Conservation (phyloP, 2,888 invertebrate genomes). For the Cryptocheilus praepositus region DNA sequence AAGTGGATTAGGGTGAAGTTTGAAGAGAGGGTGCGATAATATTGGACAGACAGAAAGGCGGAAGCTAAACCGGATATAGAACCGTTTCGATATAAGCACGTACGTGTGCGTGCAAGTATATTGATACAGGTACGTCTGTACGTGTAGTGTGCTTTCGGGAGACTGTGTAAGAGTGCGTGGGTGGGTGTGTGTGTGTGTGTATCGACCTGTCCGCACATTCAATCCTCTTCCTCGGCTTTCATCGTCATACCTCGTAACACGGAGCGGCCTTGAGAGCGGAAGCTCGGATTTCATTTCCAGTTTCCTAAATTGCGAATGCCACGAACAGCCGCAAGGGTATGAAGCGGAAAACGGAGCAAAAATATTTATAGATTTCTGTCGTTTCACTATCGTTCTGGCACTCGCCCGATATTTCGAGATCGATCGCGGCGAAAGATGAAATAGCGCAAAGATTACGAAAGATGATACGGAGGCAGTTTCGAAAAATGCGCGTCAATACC, state of each 20-base stretch:
- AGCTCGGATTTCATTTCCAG: conserved; percentile 25
- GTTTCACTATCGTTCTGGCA: no score
- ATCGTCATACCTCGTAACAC: conserved; percentile 13
- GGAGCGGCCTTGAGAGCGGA: conserved; percentile 19
- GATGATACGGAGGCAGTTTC: no score
- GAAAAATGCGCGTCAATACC: no score
- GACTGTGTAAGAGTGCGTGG: background rate
- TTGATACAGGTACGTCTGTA: background rate
- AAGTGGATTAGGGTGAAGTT: conserved; percentile 23
- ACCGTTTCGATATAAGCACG: background rate
- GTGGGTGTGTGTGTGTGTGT: no score
- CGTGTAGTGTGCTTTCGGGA: background rate
- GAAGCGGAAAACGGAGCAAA: no score
- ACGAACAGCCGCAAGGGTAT: background rate
- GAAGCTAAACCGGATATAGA: conserved; percentile 1
- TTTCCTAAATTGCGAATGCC: conserved; percentile 3
- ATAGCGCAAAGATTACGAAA: no score
- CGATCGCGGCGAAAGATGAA: no score
- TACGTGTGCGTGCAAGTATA: no score
- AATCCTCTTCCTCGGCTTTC: conserved; percentile 22
- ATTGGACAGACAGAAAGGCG: conserved; percentile 10
- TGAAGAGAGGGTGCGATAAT: conserved; percentile 26
- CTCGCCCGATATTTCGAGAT: no score
- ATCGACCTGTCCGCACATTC: background rate
- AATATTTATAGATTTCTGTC: no score